Conservation (phyloP, 2,113 vertebrate species). For the Callocephalon fimbriatum region DNA sequence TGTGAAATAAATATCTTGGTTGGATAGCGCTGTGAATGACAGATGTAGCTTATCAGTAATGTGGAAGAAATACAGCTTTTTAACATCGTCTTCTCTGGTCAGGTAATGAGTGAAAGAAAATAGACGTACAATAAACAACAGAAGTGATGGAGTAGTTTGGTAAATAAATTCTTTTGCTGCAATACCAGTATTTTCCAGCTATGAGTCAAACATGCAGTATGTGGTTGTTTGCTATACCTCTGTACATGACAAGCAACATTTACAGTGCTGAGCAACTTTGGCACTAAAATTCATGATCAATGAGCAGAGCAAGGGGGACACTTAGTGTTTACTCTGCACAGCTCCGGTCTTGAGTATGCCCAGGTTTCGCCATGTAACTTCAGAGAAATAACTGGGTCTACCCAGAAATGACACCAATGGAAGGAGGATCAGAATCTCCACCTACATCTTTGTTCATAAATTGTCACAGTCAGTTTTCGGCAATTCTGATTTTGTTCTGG, state of each 20-base stretch:
- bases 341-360: not conserved
- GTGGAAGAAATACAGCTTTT: not conserved
- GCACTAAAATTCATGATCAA: not conserved
- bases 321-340: not conserved
- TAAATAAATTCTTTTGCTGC: not conserved
- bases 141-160: not conserved
- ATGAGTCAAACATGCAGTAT: not conserved
- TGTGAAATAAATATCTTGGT: not conserved
- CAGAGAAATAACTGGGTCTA: not conserved
- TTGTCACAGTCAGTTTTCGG: not conserved
- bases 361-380: not conserved
- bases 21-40: not conserved
- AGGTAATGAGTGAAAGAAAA: not conserved
- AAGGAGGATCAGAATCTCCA: not conserved
- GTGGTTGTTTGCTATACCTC: not conserved
- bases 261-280: not conserved
- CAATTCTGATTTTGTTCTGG: not conserved
- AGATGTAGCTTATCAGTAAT: not conserved
- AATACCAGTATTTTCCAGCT: not conserved
- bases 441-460: not conserved
- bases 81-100: not conserved
- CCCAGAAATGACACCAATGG: not conserved
- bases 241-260: fast-evolving
- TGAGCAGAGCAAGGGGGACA: not conserved
- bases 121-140: not conserved